Evolutionary conservation across 1,140 invertebrate genomes (phyloP).

Genomic region (Macrobrachium rosenbergii): DNA sequence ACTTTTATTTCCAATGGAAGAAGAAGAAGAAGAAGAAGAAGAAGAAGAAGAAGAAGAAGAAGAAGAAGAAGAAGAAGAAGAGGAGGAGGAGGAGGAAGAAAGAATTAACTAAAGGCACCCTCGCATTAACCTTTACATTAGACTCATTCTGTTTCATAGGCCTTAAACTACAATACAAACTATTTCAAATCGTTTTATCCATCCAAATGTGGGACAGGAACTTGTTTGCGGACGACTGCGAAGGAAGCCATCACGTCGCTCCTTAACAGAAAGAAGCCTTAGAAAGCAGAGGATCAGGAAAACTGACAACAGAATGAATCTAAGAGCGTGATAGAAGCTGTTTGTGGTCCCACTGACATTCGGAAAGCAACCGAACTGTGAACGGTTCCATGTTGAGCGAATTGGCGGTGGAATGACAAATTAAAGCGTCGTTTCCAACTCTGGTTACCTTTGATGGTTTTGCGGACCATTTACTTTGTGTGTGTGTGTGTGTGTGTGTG

Average conservation of each 20-base stretch:
- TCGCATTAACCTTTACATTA: background rate
- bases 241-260: background rate
- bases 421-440: too few relatives aligned
- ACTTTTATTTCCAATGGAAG: background rate
- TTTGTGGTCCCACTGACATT: too few relatives aligned
- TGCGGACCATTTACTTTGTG: too few relatives aligned
- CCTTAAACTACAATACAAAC: background rate
- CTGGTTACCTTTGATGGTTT: too few relatives aligned
- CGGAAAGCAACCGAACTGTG: too few relatives aligned
- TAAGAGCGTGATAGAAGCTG: background rate
- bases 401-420: too few relatives aligned
- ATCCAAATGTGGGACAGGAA: background rate
- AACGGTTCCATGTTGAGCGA: too few relatives aligned
- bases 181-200: background rate
- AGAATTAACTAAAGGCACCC: background rate
- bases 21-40: conserved; percentile 21
- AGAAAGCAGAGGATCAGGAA: background rate
- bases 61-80: background rate
- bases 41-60: background rate
- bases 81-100: conserved; percentile 1
- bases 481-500: too few relatives aligned
- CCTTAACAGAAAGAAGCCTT: background rate
- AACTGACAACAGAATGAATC: background rate
- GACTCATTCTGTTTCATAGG: background rate
- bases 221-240: background rate